A percentile compares a stretch with the other conserved stretches of the same genome.
These are phyloP conservation scores for Andrena dorsata DNA, from an alignment of 2,888 invertebrate species.

Conservation along the genomic window DNA sequence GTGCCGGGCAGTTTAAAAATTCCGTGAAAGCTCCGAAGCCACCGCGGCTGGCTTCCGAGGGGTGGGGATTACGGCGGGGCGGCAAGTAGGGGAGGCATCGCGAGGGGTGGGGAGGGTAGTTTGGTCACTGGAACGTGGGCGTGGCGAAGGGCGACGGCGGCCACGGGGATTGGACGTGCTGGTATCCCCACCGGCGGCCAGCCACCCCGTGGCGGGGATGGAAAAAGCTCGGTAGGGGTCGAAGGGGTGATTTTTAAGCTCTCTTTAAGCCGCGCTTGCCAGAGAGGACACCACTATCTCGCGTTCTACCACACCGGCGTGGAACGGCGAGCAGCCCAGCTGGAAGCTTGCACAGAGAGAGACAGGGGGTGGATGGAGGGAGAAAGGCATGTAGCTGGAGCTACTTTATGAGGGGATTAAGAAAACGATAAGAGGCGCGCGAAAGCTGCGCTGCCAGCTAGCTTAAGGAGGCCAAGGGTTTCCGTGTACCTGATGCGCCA, in stretches of 20 bases:
- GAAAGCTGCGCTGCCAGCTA: conserved; percentile 76
- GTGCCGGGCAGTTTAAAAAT: conserved; percentile 82
- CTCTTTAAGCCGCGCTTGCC: conserved; percentile 78
- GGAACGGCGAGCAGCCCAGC: conserved; percentile 69
- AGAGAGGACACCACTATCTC: conserved; percentile 79
- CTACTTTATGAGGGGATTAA: conserved; percentile 81
- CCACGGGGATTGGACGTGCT: conserved; percentile 81
- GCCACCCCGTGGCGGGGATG: conserved; percentile 55
- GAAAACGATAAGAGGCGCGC: conserved; percentile 80
- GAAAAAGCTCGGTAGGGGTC: conserved; percentile 76
- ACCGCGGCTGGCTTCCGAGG: conserved; percentile 60
- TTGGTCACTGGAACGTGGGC: conserved; percentile 82
- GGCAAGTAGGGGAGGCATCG: conserved; percentile 65
- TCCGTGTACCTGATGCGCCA: conserved; percentile 56
- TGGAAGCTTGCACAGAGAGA: conserved; percentile 58
- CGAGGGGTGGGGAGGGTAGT: conserved; percentile 56
- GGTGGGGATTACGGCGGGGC: conserved; percentile 65
- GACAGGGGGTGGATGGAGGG: conserved; percentile 52
- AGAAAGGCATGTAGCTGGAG: conserved; percentile 60
- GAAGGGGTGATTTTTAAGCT: conserved; percentile 82
- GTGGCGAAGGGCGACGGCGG: conserved; percentile 81
- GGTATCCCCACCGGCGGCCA: conserved; percentile 76
- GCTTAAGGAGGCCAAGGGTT: conserved; percentile 72
- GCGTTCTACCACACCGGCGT: conserved; percentile 74
- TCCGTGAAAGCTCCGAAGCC: conserved; percentile 82